Conservation (phyloP, 2,113 vertebrate genomes). For the Myxocyprinus asiaticus region DNA sequence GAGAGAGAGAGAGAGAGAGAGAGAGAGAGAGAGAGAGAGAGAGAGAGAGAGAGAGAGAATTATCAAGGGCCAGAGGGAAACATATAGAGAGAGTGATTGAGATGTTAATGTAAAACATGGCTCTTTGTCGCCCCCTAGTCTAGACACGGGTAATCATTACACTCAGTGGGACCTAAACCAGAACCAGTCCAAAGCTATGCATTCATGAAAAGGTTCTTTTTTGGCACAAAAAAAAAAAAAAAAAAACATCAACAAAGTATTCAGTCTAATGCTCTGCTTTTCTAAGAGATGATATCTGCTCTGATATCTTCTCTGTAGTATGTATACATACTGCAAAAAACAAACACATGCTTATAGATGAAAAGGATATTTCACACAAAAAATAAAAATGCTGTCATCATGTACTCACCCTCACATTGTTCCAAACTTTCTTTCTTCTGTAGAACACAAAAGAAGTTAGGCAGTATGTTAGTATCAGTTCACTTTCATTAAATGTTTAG, state of each 20-base stretch:
- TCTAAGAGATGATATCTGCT: background rate
- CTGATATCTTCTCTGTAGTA: background rate
- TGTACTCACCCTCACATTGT: no score
- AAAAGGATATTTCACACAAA: no score
- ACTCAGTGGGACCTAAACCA: background rate
- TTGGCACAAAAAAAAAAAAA: no score
- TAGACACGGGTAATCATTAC: background rate
- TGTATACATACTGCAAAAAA: background rate
- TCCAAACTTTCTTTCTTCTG: no score
- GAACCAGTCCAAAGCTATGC: background rate
- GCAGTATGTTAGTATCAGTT: no score
- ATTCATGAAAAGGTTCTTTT: background rate
- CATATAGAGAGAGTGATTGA: conserved; percentile 3
- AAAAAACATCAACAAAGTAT: background rate
- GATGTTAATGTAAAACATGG: background rate
- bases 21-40: background rate
- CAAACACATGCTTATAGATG: no score
- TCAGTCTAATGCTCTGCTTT: background rate
- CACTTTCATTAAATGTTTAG: no score
- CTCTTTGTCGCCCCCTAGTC: conserved; percentile 45
- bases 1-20: background rate
- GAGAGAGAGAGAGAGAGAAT: conserved; percentile 12
- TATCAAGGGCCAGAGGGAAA: background rate
- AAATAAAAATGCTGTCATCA: no score
- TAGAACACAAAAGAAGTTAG: no score